phyloP scores from a whole-genome alignment of 2,797 vertebrate genomes.

The Cephalopachus bancanus region DNA sequence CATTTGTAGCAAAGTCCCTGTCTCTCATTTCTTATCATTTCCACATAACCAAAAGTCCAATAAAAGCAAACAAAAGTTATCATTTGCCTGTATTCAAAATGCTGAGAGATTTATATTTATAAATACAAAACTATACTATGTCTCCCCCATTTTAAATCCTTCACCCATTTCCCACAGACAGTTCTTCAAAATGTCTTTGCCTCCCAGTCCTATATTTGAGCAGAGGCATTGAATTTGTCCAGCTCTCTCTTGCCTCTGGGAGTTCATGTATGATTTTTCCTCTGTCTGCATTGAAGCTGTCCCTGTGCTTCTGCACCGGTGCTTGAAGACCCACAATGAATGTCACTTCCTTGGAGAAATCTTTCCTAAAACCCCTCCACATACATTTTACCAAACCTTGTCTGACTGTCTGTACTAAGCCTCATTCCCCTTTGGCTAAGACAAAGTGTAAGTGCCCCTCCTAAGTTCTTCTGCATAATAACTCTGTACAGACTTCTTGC shows the following conservation, averaged over 20 bases:
- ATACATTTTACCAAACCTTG: neutral
- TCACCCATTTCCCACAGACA: neutral
- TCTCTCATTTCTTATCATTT: neutral
- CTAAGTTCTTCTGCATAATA: neutral
- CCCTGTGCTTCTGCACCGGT: neutral
- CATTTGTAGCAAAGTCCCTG: neutral
- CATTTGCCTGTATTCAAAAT: neutral
- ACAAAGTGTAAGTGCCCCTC: slow-evolving; percentile 26
- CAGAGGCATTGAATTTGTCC: neutral
- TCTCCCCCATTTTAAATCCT: neutral
- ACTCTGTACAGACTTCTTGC: slow-evolving; percentile 34
- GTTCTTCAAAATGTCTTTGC: neutral
- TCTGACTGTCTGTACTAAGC: neutral
- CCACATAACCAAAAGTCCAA: neutral
- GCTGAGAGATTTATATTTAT: neutral
- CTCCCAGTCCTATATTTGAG: neutral
- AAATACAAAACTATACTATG: neutral
- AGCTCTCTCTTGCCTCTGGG: neutral
- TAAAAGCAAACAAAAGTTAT: neutral
- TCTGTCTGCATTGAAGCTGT: neutral
- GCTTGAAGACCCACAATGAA: neutral
- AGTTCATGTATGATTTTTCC: neutral
- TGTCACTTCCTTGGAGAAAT: slow-evolving; percentile 5
- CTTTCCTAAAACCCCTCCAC: neutral
- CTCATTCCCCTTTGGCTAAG: slow-evolving; percentile 15